phyloP scores from a whole-genome alignment of 2,797 vertebrate species.

The Cossypha dichroa region DNA sequence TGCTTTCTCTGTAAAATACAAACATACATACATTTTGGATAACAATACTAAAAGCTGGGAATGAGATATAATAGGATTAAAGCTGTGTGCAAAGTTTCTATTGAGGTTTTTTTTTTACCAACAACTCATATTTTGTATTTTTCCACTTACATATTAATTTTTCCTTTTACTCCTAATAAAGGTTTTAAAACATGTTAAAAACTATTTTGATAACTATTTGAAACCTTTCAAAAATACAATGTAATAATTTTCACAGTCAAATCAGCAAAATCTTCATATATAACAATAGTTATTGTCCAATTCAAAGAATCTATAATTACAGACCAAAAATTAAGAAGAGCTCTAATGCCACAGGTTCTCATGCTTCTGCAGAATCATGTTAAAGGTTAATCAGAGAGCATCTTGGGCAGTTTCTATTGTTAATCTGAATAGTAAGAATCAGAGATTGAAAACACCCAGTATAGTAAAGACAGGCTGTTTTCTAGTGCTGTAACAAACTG shows the following conservation, averaged over 20 bases:
- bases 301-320: not conserved
- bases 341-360: not conserved
- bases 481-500: not conserved
- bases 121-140: conserved; percentile 10
- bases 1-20: conserved; percentile 39
- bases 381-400: not conserved
- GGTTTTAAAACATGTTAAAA: not conserved
- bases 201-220: not conserved
- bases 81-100: conserved; percentile 6
- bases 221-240: not conserved
- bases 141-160: not conserved
- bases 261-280: not conserved
- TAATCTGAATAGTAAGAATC: not conserved
- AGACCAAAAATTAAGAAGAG: not conserved
- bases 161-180: not conserved
- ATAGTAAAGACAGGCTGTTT: not conserved
- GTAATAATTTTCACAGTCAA: not conserved
- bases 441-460: not conserved
- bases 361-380: not conserved
- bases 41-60: conserved; percentile 24
- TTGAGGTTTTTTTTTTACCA: not conserved
- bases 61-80: conserved; percentile 35
- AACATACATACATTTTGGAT: conserved; percentile 27
- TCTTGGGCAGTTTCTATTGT: not conserved
- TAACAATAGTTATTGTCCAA: not conserved